Conservation (phyloP, 2,888 invertebrate genomes). For the Mesorhabditis sp. region DNA sequence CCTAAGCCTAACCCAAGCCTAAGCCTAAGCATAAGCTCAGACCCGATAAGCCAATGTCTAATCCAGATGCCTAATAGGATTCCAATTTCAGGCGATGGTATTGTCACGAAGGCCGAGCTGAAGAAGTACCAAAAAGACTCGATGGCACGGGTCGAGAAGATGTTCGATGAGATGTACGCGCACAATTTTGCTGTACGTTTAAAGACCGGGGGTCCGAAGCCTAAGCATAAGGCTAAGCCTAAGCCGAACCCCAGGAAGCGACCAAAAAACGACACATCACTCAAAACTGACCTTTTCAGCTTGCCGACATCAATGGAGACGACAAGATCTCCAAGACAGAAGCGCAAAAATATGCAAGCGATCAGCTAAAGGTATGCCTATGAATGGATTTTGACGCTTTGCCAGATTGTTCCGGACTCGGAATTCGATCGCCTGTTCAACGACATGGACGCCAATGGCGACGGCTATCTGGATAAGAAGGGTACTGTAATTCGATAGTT, state of each 20-base stretch:
- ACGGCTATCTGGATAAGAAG: neutral
- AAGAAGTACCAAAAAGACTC: neutral
- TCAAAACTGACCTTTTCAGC: neutral
- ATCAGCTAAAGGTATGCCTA: neutral
- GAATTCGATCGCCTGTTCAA: neutral
- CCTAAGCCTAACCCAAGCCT: no score
- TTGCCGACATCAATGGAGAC: neutral
- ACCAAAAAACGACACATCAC: no score
- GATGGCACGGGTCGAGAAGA: neutral
- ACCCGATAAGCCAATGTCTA: neutral
- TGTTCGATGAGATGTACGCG: neutral
- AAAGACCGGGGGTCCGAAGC: neutral
- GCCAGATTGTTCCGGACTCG: neutral
- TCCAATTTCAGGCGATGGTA: neutral
- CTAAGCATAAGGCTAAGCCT: no score
- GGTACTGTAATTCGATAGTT: neutral
- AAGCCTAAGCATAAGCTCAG: no score
- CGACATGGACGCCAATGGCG: neutral
- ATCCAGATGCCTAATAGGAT: neutral
- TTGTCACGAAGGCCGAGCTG: slow-evolving; percentile 1
- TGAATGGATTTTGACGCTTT: neutral
- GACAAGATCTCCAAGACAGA: neutral
- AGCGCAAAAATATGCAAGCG: neutral
- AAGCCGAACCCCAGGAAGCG: no score
- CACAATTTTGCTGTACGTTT: neutral